Percentiles rank a stretch among this genome's conserved stretches.
These are phyloP conservation scores for Drosophila birchii DNA, from an alignment of 2,888 invertebrate genomes.

Conservation along the genomic window DNA sequence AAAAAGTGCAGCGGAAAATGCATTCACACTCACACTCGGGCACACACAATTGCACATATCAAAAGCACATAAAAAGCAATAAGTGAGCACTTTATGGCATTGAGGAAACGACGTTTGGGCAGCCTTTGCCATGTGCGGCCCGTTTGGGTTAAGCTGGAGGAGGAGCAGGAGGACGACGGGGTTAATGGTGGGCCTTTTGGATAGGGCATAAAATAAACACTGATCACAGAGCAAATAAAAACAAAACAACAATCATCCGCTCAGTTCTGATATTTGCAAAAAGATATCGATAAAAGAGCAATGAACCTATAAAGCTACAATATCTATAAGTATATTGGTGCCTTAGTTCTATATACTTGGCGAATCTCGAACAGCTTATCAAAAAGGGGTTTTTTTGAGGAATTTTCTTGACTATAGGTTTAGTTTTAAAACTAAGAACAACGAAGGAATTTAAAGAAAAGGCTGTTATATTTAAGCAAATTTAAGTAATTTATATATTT, in stretches of 20 bases:
- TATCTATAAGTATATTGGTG: neutral
- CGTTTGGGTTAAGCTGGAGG: neutral
- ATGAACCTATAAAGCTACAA: conserved; percentile 17
- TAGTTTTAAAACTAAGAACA: too few relatives aligned
- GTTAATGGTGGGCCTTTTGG: neutral
- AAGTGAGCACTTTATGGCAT: conserved; percentile 70
- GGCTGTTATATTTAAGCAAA: too few relatives aligned
- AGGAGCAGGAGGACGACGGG: neutral
- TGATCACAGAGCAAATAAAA: conserved; percentile 68
- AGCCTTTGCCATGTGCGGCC: conserved; percentile 62
- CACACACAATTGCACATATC: conserved; percentile 48
- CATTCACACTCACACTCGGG: conserved; percentile 53
- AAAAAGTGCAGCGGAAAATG: conserved; percentile 72
- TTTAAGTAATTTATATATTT: too few relatives aligned
- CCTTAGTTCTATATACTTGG: conserved; percentile 4
- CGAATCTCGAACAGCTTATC: conserved; percentile 21
- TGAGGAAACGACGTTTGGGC: conserved; percentile 67
- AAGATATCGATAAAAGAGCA: conserved; percentile 38
- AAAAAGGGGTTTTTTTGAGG: neutral
- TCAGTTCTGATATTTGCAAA: conserved; percentile 11
- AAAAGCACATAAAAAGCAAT: conserved; percentile 77
- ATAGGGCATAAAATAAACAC: conserved; percentile 54
- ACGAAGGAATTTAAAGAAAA: too few relatives aligned
- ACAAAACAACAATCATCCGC: conserved; percentile 40
- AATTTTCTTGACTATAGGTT: neutral